Conservation (phyloP, 2,113 vertebrate genomes). For the Haplotaxodon microlepis region DNA sequence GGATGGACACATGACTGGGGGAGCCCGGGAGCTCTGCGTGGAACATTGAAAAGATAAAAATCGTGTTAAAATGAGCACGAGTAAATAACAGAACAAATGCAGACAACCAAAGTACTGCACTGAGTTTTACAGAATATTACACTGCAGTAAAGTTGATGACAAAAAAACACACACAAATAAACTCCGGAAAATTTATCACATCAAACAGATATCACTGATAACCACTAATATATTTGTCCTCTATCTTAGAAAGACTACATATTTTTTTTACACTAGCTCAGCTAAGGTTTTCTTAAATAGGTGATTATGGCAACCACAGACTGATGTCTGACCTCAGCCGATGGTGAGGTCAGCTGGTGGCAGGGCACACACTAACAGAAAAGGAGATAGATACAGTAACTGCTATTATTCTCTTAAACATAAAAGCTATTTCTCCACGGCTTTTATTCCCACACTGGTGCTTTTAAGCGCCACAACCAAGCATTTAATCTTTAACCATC, state of each 20-base stretch:
- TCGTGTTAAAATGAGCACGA: neutral
- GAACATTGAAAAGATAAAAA: neutral
- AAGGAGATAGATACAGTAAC: neutral
- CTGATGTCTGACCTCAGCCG: neutral
- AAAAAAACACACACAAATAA: neutral
- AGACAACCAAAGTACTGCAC: neutral
- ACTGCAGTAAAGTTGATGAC: neutral
- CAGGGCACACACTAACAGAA: neutral
- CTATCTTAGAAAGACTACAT: neutral
- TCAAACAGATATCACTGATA: neutral
- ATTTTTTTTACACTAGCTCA: neutral
- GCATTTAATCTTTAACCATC: neutral
- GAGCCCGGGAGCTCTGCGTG: slow-evolving; percentile 55
- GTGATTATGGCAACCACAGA: neutral
- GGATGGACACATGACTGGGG: slow-evolving; percentile 55
- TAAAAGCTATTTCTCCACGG: neutral
- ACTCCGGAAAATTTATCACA: neutral
- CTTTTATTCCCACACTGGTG: neutral
- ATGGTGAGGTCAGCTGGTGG: neutral
- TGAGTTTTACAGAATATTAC: neutral
- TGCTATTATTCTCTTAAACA: neutral
- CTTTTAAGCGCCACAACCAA: neutral
- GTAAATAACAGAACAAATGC: neutral
- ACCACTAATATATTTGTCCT: neutral
- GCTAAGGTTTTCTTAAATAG: neutral